Conservation (phyloP, 2,888 invertebrate genomes). For the Harpagoxenus sublaevis region DNA sequence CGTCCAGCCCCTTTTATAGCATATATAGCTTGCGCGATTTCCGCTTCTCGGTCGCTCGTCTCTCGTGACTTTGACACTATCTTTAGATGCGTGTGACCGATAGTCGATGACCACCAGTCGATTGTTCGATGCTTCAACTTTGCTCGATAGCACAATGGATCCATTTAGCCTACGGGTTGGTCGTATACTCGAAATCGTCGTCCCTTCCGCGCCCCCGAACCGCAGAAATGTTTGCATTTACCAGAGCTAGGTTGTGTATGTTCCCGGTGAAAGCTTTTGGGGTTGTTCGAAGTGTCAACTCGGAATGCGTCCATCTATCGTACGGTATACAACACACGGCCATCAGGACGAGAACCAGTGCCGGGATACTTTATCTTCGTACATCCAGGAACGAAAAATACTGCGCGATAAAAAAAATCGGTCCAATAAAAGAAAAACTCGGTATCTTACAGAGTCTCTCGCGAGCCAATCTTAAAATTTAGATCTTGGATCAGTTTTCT, state of each 20-base stretch:
- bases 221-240: slow-evolving; percentile 82
- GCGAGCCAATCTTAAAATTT: background rate
- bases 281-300: slow-evolving; percentile 73
- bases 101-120: slow-evolving; percentile 62
- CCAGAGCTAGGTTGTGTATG: slow-evolving; percentile 67
- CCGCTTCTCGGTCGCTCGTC: slow-evolving; percentile 9
- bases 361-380: slow-evolving; percentile 71
- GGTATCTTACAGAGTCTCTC: background rate
- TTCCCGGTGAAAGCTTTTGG: slow-evolving; percentile 75
- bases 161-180: slow-evolving; percentile 72
- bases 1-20: background rate
- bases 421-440: background rate
- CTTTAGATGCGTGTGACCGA: slow-evolving; percentile 41
- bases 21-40: slow-evolving; percentile 13
- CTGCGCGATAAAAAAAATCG: slow-evolving; percentile 32
- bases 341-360: slow-evolving; percentile 58
- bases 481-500: background rate
- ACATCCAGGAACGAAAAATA: slow-evolving; percentile 61
- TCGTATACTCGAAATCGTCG: slow-evolving; percentile 76
- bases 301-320: slow-evolving; percentile 76
- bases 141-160: slow-evolving; percentile 71
- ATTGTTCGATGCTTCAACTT: slow-evolving; percentile 75
- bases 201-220: slow-evolving; percentile 70
- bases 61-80: slow-evolving; percentile 32
- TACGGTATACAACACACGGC: slow-evolving; percentile 56